Conservation (phyloP, 2,888 invertebrate genomes). For the Drosophila paramelanica region DNA sequence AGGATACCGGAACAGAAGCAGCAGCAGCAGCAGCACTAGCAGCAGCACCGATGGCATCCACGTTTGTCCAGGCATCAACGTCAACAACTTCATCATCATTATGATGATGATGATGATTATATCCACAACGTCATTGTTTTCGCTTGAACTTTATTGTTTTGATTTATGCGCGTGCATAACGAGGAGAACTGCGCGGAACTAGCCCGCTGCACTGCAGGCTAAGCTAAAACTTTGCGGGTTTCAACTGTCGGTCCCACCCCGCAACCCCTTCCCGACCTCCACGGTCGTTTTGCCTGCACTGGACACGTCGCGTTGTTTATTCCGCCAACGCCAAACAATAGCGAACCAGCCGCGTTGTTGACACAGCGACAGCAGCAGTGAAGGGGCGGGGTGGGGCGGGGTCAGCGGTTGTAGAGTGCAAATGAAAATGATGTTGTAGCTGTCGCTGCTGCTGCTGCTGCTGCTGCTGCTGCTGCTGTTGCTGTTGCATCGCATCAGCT, state of each 20-base stretch:
- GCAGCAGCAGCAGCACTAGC: conserved; percentile 35
- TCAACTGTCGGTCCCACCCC: conserved; percentile 39
- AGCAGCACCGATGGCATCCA: conserved; percentile 37
- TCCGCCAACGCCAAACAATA: conserved; percentile 74
- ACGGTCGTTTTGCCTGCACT: conserved; percentile 53
- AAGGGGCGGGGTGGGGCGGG: conserved; percentile 5
- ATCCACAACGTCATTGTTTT: conserved; percentile 68
- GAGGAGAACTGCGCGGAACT: conserved; percentile 21
- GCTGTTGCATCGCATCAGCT: conserved; percentile 42
- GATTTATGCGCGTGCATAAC: conserved; percentile 74
- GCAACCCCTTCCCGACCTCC: neutral
- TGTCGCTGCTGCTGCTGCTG: conserved; percentile 23
- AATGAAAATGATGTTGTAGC: conserved; percentile 70
- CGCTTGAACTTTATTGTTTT: conserved; percentile 80
- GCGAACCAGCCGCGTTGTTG: conserved; percentile 54
- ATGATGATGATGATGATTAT: conserved; percentile 20
- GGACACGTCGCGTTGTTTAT: conserved; percentile 76
- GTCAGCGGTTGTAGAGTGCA: conserved; percentile 50
- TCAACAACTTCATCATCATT: conserved; percentile 41
- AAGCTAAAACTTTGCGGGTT: conserved; percentile 75
- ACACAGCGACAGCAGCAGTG: conserved; percentile 36
- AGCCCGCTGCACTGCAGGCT: conserved; percentile 44
- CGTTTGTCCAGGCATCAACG: conserved; percentile 49
- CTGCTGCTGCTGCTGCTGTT: conserved; percentile 13
- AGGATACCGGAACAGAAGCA: conserved; percentile 36